Conservation (phyloP, 2,888 invertebrate species). For the Dysmachus trigonus region DNA sequence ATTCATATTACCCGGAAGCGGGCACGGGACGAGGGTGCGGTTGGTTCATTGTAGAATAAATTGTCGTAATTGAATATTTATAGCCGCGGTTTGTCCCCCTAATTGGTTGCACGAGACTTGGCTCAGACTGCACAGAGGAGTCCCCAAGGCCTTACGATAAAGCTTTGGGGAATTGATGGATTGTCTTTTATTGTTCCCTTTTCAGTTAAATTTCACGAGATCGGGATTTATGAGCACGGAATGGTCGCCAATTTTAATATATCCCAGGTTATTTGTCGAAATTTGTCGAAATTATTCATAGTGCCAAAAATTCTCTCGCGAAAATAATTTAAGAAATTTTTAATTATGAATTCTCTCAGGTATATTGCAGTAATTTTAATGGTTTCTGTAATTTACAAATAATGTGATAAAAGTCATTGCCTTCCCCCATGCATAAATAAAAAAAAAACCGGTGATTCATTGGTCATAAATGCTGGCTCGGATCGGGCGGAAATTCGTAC, state of each 20-base stretch:
- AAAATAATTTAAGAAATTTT: neutral
- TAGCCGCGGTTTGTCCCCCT: slow-evolving; percentile 44
- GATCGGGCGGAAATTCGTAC: too few relatives aligned
- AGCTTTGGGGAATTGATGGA: neutral
- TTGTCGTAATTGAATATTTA: slow-evolving; percentile 50
- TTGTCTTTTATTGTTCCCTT: neutral
- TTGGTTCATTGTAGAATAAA: slow-evolving; percentile 47
- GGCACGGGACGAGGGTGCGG: slow-evolving; percentile 2
- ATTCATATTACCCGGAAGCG: slow-evolving; percentile 7
- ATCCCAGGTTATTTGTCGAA: neutral
- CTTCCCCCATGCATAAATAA: too few relatives aligned
- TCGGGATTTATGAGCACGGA: neutral
- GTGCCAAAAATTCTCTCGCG: neutral
- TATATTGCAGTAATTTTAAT: too few relatives aligned
- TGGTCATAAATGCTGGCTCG: too few relatives aligned
- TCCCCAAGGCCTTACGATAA: neutral
- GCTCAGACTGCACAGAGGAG: neutral
- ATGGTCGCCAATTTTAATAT: neutral
- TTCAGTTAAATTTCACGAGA: neutral
- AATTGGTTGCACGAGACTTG: slow-evolving; percentile 42
- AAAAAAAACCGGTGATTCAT: too few relatives aligned
- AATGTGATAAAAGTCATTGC: neutral
- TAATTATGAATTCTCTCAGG: neutral
- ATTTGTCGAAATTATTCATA: neutral
- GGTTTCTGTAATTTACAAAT: neutral